phyloP scores from a whole-genome alignment of 2,797 vertebrate genomes.

The Pipistrellus kuhlii region DNA sequence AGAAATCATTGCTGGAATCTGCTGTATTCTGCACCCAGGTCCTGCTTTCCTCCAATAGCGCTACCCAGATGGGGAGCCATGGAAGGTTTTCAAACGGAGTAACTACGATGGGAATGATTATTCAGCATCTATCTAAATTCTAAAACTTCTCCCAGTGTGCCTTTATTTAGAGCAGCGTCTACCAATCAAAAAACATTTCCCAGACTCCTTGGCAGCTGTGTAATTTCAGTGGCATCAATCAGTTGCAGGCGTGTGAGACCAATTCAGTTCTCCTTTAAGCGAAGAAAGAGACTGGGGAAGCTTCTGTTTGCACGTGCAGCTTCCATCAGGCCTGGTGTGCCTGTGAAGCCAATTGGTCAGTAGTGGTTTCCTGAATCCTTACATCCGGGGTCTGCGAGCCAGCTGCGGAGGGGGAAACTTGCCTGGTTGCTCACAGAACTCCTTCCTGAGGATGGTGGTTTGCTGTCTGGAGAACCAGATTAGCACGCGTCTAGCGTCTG shows the following conservation, averaged over 20 bases:
- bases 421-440: background rate
- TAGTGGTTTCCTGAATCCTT: slow-evolving; percentile 7
- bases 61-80: background rate
- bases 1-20: background rate
- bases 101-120: background rate
- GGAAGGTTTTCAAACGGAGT: background rate
- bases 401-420: slow-evolving; percentile 8
- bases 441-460: background rate
- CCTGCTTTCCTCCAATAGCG: background rate
- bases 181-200: slow-evolving; percentile 57
- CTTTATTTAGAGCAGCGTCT: background rate
- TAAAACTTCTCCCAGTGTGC: slow-evolving; percentile 4
- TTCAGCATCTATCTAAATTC: slow-evolving; percentile 12
- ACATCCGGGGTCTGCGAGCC: background rate
- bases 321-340: background rate
- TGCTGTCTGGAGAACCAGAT: background rate
- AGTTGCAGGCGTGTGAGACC: background rate
- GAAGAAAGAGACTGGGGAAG: background rate
- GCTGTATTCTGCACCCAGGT: background rate
- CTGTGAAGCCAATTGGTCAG: slow-evolving; percentile 33
- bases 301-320: slow-evolving; percentile 2
- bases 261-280: slow-evolving; percentile 20
- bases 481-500: background rate
- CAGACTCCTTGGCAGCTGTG: slow-evolving; percentile 55
- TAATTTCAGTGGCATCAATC: slow-evolving; percentile 28